A percentile compares a stretch with the other conserved stretches of the same genome.
Evolutionary conservation across 2,888 invertebrate genomes (phyloP).

Genomic region (Aricia artaxerxes): DNA sequence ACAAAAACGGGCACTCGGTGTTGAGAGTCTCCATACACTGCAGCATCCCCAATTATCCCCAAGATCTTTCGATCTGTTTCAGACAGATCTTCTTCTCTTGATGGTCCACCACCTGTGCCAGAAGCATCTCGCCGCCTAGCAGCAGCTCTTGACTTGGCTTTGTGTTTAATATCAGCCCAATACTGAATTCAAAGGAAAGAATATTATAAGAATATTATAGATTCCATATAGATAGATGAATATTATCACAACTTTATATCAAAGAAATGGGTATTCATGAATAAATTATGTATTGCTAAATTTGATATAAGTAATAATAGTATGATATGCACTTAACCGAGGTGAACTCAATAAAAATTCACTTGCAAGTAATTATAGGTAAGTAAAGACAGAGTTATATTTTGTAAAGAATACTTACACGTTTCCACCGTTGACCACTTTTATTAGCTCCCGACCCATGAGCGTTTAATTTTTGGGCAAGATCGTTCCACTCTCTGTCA

Average conservation of each 20-base stretch:
- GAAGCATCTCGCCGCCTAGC: background rate
- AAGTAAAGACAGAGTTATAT: background rate
- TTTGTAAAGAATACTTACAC: background rate
- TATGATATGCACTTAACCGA: too few relatives aligned
- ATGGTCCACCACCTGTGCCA: background rate
- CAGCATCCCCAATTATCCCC: background rate
- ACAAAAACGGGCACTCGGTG: background rate
- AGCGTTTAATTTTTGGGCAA: conserved; percentile 1
- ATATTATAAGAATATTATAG: too few relatives aligned
- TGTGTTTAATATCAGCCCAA: background rate
- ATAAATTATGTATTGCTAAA: background rate
- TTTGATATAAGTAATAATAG: too few relatives aligned
- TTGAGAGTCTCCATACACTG: background rate
- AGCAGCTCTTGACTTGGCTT: background rate
- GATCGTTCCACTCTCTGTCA: background rate
- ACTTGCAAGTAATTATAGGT: background rate
- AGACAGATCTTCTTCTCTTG: background rate
- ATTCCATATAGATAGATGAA: too few relatives aligned
- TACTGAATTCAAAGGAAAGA: too few relatives aligned
- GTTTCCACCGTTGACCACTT: background rate
- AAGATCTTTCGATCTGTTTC: background rate
- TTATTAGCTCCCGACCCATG: background rate
- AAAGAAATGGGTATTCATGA: background rate
- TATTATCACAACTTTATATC: too few relatives aligned
- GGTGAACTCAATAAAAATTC: background rate